These are phyloP conservation scores for Plestiodon gilberti DNA, from an alignment of 2,113 vertebrate species.

Conservation along the genomic window DNA sequence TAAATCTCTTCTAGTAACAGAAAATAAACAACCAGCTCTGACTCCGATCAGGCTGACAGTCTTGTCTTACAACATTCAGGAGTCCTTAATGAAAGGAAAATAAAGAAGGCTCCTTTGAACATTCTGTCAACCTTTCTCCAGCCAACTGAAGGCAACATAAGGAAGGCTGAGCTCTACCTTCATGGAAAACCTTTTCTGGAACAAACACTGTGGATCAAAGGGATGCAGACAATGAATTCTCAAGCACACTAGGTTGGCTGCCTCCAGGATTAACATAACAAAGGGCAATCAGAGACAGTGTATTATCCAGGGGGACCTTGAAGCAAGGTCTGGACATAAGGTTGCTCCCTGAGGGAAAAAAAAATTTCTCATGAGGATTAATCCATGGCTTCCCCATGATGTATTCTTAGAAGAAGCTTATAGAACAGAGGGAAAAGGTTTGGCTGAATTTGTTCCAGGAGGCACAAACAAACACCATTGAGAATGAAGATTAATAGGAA, in stretches of 20 bases:
- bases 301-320: background rate
- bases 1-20: background rate
- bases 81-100: background rate
- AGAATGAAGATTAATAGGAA: slow-evolving; percentile 4
- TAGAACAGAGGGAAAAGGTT: background rate
- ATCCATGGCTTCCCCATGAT: background rate
- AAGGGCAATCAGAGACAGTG: background rate
- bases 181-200: background rate
- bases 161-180: background rate
- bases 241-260: background rate
- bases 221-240: slow-evolving; percentile 21
- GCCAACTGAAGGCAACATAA: background rate
- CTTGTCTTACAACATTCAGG: background rate
- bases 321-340: background rate
- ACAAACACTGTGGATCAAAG: slow-evolving; percentile 11
- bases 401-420: background rate
- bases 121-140: background rate
- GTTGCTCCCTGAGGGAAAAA: background rate
- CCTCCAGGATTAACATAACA: slow-evolving; percentile 20
- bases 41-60: background rate
- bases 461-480: background rate
- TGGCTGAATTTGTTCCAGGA: background rate
- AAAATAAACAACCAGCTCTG: background rate
- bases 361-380: background rate
- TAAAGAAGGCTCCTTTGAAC: background rate